phyloP scores from a whole-genome alignment of 2,113 vertebrate species.

The Neotoma lepida region DNA sequence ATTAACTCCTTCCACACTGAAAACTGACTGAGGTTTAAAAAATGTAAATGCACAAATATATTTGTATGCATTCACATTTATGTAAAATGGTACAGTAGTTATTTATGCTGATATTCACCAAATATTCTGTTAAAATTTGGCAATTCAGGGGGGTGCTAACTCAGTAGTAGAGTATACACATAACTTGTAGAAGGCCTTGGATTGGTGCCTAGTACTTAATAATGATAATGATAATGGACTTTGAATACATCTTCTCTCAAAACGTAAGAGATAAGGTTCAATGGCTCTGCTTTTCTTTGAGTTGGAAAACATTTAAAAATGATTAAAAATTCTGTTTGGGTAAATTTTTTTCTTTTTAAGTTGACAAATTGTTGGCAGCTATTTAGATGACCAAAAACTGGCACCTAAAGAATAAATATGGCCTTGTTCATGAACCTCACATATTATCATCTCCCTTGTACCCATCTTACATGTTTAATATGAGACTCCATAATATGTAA shows the following conservation, averaged over 20 bases:
- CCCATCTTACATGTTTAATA: accelerated
- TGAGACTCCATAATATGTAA: background rate
- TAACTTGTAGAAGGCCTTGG: background rate
- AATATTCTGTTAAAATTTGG: background rate
- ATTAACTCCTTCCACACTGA: background rate
- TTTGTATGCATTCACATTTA: background rate
- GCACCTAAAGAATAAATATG: background rate
- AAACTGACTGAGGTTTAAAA: background rate
- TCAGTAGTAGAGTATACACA: background rate
- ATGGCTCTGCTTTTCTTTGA: background rate
- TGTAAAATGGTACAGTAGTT: background rate
- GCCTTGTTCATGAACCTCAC: accelerated
- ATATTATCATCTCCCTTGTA: accelerated
- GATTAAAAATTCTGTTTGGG: background rate
- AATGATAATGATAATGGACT: background rate
- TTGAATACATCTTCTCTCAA: background rate
- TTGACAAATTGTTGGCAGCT: too few relatives aligned
- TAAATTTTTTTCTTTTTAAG: background rate
- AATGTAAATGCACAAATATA: background rate
- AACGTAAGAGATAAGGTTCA: background rate
- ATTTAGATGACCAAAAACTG: background rate
- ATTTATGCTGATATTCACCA: background rate
- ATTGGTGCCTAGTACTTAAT: too few relatives aligned
- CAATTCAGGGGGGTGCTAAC: background rate
- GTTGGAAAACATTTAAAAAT: background rate